Percentiles rank a stretch among this genome's conserved stretches.
phyloP scores from a whole-genome alignment of 2,113 vertebrate genomes.

The Ptilonorhynchus violaceus region DNA sequence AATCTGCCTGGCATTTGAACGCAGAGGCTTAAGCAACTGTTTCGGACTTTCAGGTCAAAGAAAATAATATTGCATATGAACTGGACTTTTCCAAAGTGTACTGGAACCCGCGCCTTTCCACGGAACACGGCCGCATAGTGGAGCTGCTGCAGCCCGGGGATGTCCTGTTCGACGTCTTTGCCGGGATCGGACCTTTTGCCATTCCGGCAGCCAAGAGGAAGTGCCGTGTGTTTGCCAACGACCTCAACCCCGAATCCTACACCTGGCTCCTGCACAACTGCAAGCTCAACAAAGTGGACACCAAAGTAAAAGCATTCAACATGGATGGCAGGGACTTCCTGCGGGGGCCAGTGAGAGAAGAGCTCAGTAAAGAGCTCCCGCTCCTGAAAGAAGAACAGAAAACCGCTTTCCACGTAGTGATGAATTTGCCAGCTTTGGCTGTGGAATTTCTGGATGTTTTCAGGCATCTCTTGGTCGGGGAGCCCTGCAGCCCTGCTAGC shows the following conservation, averaged over 20 bases:
- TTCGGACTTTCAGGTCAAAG: conserved; percentile 83
- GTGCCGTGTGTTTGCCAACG: conserved; percentile 87
- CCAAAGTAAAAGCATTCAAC: conserved; percentile 81
- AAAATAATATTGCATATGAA: conserved; percentile 86
- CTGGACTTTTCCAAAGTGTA: conserved; percentile 96
- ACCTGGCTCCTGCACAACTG: conserved; percentile 91
- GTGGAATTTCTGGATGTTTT: conserved; percentile 88
- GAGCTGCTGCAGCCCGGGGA: conserved; percentile 79
- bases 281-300: conserved; percentile 88
- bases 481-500: conserved; percentile 3
- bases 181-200: conserved; percentile 91
- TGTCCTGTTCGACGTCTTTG: conserved; percentile 89
- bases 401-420: conserved; percentile 81
- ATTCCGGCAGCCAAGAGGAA: conserved; percentile 85
- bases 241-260: conserved; percentile 93
- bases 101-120: conserved; percentile 96
- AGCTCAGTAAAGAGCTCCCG: conserved; percentile 75
- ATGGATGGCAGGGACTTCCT: conserved; percentile 92
- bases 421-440: conserved; percentile 94
- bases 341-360: conserved; percentile 80
- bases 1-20: background rate
- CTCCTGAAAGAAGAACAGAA: conserved; percentile 36
- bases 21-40: background rate
- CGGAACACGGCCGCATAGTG: conserved; percentile 86
- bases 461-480: conserved; percentile 73